Conservation (phyloP, 2,888 invertebrate genomes). For the Bembecia ichneumoniformis region DNA sequence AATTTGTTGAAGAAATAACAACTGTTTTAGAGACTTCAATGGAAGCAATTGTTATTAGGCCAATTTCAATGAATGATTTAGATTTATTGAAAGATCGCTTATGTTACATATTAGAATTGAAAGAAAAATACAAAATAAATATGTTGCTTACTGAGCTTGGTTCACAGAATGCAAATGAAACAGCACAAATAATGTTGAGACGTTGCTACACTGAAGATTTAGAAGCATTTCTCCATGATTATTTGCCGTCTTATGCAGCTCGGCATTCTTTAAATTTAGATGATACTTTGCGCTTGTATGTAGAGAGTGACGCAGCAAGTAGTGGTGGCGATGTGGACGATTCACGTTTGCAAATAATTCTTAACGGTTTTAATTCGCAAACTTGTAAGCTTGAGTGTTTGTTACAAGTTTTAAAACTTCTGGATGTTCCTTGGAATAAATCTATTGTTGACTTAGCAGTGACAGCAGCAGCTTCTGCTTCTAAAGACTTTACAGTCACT, state of each 20-base stretch:
- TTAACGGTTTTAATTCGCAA: conserved; percentile 44
- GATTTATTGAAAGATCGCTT: conserved; percentile 52
- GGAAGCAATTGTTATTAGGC: conserved; percentile 47
- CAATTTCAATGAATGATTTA: conserved; percentile 58
- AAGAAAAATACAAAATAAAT: conserved; percentile 63
- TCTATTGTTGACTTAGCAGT: conserved; percentile 43
- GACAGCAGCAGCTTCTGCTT: conserved; percentile 38
- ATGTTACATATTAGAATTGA: conserved; percentile 49
- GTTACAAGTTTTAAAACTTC: conserved; percentile 51
- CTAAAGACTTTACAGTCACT: conserved; percentile 49
- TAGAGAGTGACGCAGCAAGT: conserved; percentile 53
- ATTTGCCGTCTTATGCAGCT: conserved; percentile 51
- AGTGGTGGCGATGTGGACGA: conserved; percentile 57
- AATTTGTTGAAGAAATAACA: conserved; percentile 53
- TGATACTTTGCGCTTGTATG: conserved; percentile 46
- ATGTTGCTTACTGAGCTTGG: conserved; percentile 54
- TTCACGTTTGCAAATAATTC: conserved; percentile 42
- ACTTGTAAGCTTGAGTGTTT: conserved; percentile 51
- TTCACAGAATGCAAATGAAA: conserved; percentile 52
- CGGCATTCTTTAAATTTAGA: conserved; percentile 56
- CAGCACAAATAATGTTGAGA: conserved; percentile 58
- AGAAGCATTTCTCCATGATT: conserved; percentile 45
- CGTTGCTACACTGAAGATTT: conserved; percentile 67
- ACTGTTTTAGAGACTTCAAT: conserved; percentile 44
- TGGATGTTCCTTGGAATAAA: conserved; percentile 59